Evolutionary conservation across 2,113 vertebrate genomes (phyloP).

Genomic region (Leptobrachium ailaonicum): DNA sequence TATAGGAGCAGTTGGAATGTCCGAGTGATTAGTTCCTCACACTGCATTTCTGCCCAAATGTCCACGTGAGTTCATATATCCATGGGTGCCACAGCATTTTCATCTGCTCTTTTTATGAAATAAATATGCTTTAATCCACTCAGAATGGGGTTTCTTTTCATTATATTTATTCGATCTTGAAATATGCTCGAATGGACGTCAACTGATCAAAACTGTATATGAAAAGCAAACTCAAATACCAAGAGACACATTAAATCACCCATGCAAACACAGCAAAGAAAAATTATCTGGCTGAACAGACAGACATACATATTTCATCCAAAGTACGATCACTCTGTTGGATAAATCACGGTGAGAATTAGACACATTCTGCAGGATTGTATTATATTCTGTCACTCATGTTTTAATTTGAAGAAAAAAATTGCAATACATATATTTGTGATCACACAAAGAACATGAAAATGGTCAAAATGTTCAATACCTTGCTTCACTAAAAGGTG

Average conservation of each 20-base stretch:
- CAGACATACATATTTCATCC: slow-evolving; percentile 46
- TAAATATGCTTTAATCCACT: slow-evolving; percentile 29
- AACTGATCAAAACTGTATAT: slow-evolving; percentile 25
- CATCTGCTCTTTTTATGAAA: not conserved
- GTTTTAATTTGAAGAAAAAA: too few species aligned
- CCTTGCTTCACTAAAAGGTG: too few species aligned
- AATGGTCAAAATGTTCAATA: not conserved
- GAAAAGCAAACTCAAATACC: slow-evolving; percentile 17
- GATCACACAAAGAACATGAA: not conserved
- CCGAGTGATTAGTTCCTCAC: too few species aligned
- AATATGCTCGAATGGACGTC: slow-evolving; percentile 42
- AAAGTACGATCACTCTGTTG: slow-evolving; percentile 31
- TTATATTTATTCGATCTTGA: slow-evolving; percentile 37
- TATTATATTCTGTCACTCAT: slow-evolving; percentile 1
- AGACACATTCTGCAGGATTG: too few species aligned
- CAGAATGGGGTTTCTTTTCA: slow-evolving; percentile 18
- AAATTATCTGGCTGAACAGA: slow-evolving; percentile 54
- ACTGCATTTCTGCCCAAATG: too few species aligned
- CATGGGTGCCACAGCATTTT: too few species aligned
- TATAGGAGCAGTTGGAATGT: too few species aligned
- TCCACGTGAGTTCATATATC: too few species aligned
- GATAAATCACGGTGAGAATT: slow-evolving; percentile 39
- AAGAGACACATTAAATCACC: slow-evolving; percentile 53
- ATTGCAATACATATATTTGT: too few species aligned
- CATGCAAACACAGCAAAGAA: slow-evolving; percentile 32